Evolutionary conservation across 2,113 vertebrate genomes (phyloP), one percentile per base, ranked within the genome.

Genomic region (Nothobranchius kuhntae): DNA sequence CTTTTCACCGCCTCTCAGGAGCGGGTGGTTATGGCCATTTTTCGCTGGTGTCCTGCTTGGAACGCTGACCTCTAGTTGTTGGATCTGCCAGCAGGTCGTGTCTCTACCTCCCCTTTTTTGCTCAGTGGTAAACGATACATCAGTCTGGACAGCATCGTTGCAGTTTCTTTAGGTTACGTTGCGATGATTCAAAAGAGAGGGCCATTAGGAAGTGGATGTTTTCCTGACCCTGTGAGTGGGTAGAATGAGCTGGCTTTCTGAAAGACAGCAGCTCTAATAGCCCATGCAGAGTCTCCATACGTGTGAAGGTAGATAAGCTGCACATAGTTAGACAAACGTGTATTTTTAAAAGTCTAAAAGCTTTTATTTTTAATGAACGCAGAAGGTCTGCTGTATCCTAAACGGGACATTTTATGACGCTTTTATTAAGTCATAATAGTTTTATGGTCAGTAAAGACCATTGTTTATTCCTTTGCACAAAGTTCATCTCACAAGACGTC

Each of bases 161-260:
- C 81, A 3, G 2, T 8, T 72, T 71, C 82, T 87, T 82, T 38
- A 51, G 81, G 61, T 61, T 13, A 45, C 9, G 9, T 48, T 42
- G 66, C 38, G 47, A 73, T 82, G 86, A 90, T 85, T 81, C 85
- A 86, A 81, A 78, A 68, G 73, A 87, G 65, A 71, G 78, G 82
- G 80, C 81, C 73, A 86, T 83, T 86, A 82, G 73, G 68, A 88
- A 74, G 85, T 69, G 53, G 69, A 80, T 80, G 73, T 82, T 86
- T 88, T 83, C 78, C 35, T 76, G 77, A 84, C 77, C 82, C 78
- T 55, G 58, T 12, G 53, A 84, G 80, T 82, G 82, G 68, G 81
- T 73, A 85, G 77, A 80, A 75, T 76, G 83, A 65, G 75, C 75
- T 64, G 58, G 48, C 62, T 68, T 67, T 62, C 62, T 82, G 66